Conservation (phyloP, 2,797 vertebrate genomes). For the Thunnus albacares region DNA sequence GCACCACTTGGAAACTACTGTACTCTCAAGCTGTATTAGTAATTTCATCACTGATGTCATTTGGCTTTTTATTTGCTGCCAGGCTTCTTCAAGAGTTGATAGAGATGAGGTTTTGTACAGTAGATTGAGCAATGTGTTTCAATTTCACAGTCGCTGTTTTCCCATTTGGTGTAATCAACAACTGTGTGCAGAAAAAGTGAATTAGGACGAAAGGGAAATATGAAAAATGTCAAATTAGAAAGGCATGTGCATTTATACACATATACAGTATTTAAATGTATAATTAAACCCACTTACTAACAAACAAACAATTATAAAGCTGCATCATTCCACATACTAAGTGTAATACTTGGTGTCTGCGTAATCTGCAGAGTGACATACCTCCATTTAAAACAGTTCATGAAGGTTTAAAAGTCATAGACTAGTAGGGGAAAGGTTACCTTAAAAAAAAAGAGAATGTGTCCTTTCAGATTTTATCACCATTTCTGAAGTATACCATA, state of each 20-base stretch:
- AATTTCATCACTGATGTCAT: slow-evolving; percentile 56
- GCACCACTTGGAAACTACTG: slow-evolving; percentile 59
- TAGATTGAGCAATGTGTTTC: slow-evolving; percentile 11
- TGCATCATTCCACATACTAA: not conserved
- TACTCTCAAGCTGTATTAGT: slow-evolving; percentile 52
- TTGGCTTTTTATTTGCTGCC: slow-evolving; percentile 29
- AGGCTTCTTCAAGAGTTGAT: slow-evolving; percentile 24
- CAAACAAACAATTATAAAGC: not conserved
- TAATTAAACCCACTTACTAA: not conserved
- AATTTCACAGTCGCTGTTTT: slow-evolving; percentile 45
- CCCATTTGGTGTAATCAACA: slow-evolving; percentile 27
- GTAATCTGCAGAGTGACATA: not conserved
- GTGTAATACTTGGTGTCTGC: not conserved
- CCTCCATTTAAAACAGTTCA: not conserved
- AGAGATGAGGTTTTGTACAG: not conserved
- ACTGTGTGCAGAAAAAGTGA: slow-evolving; percentile 17
- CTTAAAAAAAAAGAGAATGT: not conserved
- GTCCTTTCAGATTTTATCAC: not conserved
- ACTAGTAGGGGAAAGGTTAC: no score
- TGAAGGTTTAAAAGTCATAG: not conserved
- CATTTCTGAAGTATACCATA: not conserved
- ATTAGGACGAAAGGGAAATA: slow-evolving; percentile 10
- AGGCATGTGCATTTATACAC: not conserved
- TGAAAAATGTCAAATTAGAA: not conserved
- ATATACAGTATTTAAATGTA: not conserved